These are phyloP conservation scores for Triplophysa yarkandensis DNA, from an alignment of 2,797 vertebrate species.

Conservation along the genomic window DNA sequence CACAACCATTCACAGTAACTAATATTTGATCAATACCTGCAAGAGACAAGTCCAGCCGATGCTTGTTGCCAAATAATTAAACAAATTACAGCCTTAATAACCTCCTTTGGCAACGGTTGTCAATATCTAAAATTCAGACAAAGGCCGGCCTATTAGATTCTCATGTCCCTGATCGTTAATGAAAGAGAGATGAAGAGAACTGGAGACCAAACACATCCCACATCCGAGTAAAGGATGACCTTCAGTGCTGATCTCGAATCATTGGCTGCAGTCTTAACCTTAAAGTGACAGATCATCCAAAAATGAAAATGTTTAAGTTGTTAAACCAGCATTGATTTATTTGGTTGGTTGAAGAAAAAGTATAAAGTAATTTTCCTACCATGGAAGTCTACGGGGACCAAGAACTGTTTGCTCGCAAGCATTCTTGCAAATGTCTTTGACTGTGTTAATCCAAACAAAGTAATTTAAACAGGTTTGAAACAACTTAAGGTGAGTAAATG, in stretches of 20 bases:
- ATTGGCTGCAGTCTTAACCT: neutral
- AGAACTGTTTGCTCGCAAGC: too few relatives aligned
- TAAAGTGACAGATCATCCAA: too few relatives aligned
- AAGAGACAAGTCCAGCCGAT: slow-evolving; percentile 52
- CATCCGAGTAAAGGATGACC: neutral
- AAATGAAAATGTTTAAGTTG: too few relatives aligned
- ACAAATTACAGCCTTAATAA: slow-evolving; percentile 55
- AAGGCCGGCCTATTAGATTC: slow-evolving; percentile 9
- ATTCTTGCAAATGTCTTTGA: too few relatives aligned
- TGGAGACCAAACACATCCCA: neutral
- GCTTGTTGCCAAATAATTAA: slow-evolving; percentile 50
- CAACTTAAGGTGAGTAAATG: too few relatives aligned
- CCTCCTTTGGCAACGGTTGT: slow-evolving; percentile 6
- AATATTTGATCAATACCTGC: slow-evolving; percentile 62
- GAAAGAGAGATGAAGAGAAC: neutral
- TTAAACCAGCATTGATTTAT: too few relatives aligned
- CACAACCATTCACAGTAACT: slow-evolving; percentile 56
- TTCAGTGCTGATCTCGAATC: slow-evolving; percentile 1
- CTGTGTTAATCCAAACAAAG: too few relatives aligned
- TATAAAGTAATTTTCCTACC: too few relatives aligned
- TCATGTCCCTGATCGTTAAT: neutral
- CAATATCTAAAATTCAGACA: slow-evolving; percentile 22
- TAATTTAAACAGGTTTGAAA: too few relatives aligned
- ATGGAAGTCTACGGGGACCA: too few relatives aligned
- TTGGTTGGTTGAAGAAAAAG: too few relatives aligned